phyloP scores from a whole-genome alignment of 2,113 vertebrate genomes.

The Tonatia bakeri region DNA sequence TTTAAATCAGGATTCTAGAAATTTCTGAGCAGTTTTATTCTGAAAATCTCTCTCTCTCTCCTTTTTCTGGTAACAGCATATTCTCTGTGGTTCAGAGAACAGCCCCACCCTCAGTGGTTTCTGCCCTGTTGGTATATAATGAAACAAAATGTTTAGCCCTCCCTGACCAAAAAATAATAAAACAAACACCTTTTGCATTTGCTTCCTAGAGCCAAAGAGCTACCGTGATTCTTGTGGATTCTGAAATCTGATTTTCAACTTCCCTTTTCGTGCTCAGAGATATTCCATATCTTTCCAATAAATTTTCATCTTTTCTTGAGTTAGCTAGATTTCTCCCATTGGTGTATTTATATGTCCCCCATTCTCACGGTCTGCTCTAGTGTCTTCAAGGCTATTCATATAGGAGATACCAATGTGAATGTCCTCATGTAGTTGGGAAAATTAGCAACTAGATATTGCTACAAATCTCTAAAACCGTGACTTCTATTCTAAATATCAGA shows the following conservation, averaged over 20 bases:
- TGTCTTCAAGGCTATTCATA: not conserved
- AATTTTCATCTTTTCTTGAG: not conserved
- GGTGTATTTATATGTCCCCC: not conserved
- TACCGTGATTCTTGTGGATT: not conserved
- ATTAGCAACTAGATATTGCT: not conserved
- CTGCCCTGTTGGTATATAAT: not conserved
- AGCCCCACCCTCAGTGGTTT: not conserved
- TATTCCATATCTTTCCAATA: not conserved
- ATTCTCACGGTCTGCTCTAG: not conserved
- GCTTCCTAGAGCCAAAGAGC: not conserved
- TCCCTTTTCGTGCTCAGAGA: not conserved
- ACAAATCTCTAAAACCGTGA: not conserved
- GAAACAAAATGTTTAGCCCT: not conserved
- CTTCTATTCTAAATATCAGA: not conserved
- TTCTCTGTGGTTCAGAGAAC: not conserved
- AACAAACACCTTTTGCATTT: not conserved
- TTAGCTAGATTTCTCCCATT: not conserved
- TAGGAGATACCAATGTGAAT: not conserved
- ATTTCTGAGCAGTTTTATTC: not conserved
- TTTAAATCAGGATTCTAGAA: not conserved
- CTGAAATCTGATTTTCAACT: conserved; percentile 18
- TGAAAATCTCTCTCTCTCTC: not conserved
- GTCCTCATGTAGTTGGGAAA: not conserved
- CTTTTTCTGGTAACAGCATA: not conserved
- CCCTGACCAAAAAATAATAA: not conserved